Conservation (phyloP, 2,888 invertebrate genomes). For the Synergus gifuensis region DNA sequence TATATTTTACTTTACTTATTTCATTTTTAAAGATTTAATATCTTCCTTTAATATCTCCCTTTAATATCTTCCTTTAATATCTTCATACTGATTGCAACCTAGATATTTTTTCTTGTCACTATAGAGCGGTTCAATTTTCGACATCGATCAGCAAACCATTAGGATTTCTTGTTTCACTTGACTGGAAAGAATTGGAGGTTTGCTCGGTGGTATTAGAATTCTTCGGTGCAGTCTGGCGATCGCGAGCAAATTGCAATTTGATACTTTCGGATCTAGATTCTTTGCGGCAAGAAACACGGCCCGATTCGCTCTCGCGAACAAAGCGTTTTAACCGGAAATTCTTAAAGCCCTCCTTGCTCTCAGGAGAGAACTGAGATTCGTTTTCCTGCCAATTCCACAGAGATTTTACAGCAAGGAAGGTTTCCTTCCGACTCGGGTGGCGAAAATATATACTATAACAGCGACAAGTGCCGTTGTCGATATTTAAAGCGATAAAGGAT, state of each 20-base stretch:
- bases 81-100: not conserved
- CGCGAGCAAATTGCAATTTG: conserved; percentile 22
- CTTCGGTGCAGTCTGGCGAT: conserved; percentile 10
- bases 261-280: conserved; percentile 8
- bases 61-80: not conserved
- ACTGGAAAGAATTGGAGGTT: not conserved
- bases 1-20: not conserved
- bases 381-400: not conserved
- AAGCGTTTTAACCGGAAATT: conserved; percentile 26
- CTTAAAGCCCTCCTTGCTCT: conserved; percentile 3
- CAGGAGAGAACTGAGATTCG: not conserved
- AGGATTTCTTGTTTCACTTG: not conserved
- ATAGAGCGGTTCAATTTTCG: not conserved
- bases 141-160: not conserved
- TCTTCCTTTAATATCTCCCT: not conserved
- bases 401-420: not conserved
- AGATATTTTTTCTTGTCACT: not conserved
- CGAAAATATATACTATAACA: conserved; percentile 28
- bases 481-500: not conserved
- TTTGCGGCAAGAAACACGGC: conserved; percentile 17
- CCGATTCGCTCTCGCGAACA: conserved; percentile 27
- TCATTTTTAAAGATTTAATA: not conserved
- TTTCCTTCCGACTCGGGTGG: not conserved
- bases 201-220: not conserved
- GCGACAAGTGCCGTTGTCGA: conserved; percentile 11